These are phyloP conservation scores for Dissostichus mawsoni DNA, from an alignment of 2,113 vertebrate genomes.

Conservation along the genomic window DNA sequence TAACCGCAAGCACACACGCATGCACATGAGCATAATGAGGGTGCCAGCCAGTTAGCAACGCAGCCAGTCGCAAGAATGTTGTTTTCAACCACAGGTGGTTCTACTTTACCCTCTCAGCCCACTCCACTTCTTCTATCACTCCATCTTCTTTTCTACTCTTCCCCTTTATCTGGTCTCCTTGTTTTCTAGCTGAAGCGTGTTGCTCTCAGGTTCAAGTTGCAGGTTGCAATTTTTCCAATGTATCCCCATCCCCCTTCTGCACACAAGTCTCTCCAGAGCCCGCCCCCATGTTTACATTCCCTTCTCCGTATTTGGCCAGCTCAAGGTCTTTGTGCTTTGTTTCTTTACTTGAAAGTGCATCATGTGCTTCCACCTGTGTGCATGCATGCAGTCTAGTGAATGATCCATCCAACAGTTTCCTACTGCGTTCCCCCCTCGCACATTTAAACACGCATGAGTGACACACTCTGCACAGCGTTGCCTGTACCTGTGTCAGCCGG, in stretches of 20 bases:
- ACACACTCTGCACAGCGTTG: slow-evolving; percentile 40
- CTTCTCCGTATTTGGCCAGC: slow-evolving; percentile 81
- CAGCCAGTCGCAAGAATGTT: slow-evolving; percentile 63
- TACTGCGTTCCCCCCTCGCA: slow-evolving; percentile 1
- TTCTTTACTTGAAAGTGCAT: slow-evolving; percentile 49
- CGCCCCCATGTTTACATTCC: slow-evolving; percentile 89
- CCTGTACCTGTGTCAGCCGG: slow-evolving; percentile 66
- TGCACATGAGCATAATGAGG: slow-evolving; percentile 52
- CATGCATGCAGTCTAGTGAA: slow-evolving; percentile 46
- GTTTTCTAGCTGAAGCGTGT: neutral
- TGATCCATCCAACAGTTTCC: slow-evolving; percentile 61
- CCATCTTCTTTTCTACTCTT: slow-evolving; percentile 19
- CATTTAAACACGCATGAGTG: slow-evolving; percentile 60
- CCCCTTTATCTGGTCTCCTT: slow-evolving; percentile 24
- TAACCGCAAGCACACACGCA: slow-evolving; percentile 50
- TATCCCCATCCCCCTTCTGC: slow-evolving; percentile 54
- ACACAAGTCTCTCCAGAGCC: slow-evolving; percentile 61
- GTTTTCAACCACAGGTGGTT: slow-evolving; percentile 74
- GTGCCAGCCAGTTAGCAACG: slow-evolving; percentile 43
- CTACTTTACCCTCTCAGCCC: slow-evolving; percentile 47
- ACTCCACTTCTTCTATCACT: slow-evolving; percentile 12
- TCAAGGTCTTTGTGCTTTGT: slow-evolving; percentile 73
- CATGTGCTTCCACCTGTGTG: slow-evolving; percentile 43
- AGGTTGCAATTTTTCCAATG: slow-evolving; percentile 65
- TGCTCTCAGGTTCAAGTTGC: slow-evolving; percentile 78